Evolutionary conservation across 2,113 vertebrate species (phyloP).

Genomic region (Ictalurus furcatus): DNA sequence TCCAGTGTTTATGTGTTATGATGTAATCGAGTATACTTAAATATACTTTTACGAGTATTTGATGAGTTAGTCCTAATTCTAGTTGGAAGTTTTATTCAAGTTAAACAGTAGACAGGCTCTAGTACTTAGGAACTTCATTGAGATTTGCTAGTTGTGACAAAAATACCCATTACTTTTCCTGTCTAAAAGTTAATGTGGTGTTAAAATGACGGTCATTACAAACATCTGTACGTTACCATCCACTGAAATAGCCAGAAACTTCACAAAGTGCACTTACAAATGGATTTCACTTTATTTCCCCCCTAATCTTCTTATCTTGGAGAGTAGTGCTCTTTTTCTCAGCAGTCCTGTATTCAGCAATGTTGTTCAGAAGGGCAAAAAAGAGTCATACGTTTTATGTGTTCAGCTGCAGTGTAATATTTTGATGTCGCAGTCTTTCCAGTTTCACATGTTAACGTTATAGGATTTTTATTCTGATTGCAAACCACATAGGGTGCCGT

Average conservation of each 20-base stretch:
- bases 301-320: neutral
- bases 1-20: too few relatives aligned
- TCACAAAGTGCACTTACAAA: slow-evolving; percentile 17
- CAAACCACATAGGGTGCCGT: too few relatives aligned
- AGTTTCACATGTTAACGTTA: neutral
- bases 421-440: neutral
- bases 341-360: neutral
- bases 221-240: neutral
- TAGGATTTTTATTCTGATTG: neutral
- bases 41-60: neutral
- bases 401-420: neutral
- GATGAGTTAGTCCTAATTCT: neutral
- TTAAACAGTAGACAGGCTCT: neutral
- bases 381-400: neutral
- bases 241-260: neutral
- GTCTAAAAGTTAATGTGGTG: neutral
- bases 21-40: neutral
- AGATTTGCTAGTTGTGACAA: neutral
- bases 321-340: neutral
- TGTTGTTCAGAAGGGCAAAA: neutral
- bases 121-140: neutral
- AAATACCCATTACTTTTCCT: slow-evolving; percentile 21
- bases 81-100: neutral
- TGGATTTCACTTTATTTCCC: neutral
- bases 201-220: slow-evolving; percentile 29